Percentiles rank a stretch among this genome's conserved stretches.
phyloP scores from a whole-genome alignment of 2,888 invertebrate species.

The Philereme transversata region DNA sequence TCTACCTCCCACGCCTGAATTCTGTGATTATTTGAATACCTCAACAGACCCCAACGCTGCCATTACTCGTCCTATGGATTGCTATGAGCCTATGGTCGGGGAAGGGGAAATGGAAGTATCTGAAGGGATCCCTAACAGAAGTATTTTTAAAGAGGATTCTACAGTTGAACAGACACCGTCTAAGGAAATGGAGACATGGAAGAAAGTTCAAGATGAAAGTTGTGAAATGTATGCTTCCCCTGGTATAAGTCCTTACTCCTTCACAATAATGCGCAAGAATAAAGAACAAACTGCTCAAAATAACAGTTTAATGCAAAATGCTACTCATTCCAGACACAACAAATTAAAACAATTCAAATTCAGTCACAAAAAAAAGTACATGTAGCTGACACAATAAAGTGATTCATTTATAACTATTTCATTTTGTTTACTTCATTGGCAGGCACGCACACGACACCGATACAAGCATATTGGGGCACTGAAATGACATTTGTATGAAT shows the following conservation, averaged over 20 bases:
- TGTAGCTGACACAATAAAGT: too few relatives aligned
- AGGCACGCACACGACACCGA: too few relatives aligned
- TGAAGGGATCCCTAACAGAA: constrained; percentile 9
- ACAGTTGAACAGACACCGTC: constrained; percentile 43
- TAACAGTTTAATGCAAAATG: constrained; percentile 15
- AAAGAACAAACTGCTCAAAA: constrained; percentile 6
- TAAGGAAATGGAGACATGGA: constrained; percentile 64
- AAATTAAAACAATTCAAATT: constrained; percentile 60
- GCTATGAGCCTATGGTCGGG: constrained; percentile 30
- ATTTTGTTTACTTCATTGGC: too few relatives aligned
- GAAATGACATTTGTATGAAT: too few relatives aligned
- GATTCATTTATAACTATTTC: too few relatives aligned
- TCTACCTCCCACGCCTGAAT: constrained; percentile 66
- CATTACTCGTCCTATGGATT: constrained; percentile 17
- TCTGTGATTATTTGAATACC: constrained; percentile 45
- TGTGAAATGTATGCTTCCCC: constrained; percentile 20
- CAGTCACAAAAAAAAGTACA: constrained; percentile 48
- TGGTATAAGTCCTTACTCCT: constrained; percentile 34
- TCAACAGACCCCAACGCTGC: constrained; percentile 3
- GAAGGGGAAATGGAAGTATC: constrained; percentile 5
- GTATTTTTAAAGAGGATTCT: constrained; percentile 41
- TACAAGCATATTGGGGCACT: too few relatives aligned
- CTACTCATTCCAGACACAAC: constrained; percentile 26
- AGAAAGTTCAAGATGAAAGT: constrained; percentile 46
- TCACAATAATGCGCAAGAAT: constrained; percentile 44